These are phyloP conservation scores for Cacatua alba DNA, from an alignment of 2,113 vertebrate species.

Conservation along the genomic window DNA sequence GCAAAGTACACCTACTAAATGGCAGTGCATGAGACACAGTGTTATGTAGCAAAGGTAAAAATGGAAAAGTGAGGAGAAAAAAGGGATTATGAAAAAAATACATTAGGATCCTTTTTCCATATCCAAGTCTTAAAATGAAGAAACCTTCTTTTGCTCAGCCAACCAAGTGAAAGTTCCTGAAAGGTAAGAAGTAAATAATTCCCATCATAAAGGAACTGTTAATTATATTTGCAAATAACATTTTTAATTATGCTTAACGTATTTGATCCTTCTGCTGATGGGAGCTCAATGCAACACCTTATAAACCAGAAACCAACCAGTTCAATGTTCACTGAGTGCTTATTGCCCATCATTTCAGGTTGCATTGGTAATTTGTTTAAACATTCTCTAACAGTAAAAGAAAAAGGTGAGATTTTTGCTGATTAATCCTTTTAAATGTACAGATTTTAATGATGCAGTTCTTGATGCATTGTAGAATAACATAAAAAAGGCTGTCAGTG, in stretches of 20 bases:
- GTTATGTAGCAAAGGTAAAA: not conserved
- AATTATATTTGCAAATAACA: not conserved
- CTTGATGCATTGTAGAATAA: not conserved
- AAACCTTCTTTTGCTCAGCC: not conserved
- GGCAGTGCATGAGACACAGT: not conserved
- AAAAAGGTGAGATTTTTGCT: not conserved
- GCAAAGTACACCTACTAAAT: not conserved
- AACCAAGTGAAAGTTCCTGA: not conserved
- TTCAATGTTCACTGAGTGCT: not conserved
- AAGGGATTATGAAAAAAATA: not conserved
- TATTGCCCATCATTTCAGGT: not conserved
- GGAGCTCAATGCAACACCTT: not conserved
- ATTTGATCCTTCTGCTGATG: not conserved
- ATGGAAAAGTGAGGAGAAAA: not conserved
- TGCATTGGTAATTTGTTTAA: not conserved
- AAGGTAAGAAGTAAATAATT: not conserved
- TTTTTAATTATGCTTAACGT: not conserved
- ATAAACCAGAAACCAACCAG: not conserved
- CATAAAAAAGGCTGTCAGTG: not conserved
- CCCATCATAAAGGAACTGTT: not conserved
- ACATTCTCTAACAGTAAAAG: not conserved
- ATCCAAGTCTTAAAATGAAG: not conserved
- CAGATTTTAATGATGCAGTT: not conserved
- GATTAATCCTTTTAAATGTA: not conserved
- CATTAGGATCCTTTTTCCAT: not conserved